phyloP scores from a whole-genome alignment of 2,888 invertebrate species.

The Mythimna ferrago region DNA sequence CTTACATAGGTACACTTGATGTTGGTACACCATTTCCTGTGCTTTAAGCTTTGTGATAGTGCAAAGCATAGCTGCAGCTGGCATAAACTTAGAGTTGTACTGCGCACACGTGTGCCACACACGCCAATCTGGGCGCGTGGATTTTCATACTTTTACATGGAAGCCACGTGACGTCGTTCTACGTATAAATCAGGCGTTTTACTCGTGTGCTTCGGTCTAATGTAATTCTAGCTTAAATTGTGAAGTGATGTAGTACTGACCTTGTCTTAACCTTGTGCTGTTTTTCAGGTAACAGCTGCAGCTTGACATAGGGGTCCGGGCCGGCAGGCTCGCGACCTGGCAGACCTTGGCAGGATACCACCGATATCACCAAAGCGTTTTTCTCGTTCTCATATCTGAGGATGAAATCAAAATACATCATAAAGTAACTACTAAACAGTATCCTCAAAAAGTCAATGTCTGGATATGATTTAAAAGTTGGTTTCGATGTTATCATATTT shows the following conservation, averaged over 20 bases:
- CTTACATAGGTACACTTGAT: too few relatives aligned
- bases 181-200: too few relatives aligned
- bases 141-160: too few relatives aligned
- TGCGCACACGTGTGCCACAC: too few relatives aligned
- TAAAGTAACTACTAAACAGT: not conserved
- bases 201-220: too few relatives aligned
- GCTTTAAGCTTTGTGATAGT: not conserved
- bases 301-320: conserved; percentile 99
- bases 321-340: conserved; percentile 96
- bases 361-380: conserved; percentile 97
- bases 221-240: too few relatives aligned
- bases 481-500: too few relatives aligned
- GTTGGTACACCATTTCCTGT: too few relatives aligned
- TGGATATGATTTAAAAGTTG: not conserved
- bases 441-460: not conserved
- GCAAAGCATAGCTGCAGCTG: not conserved
- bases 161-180: too few relatives aligned
- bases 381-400: conserved; percentile 96
- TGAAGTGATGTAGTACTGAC: conserved; percentile 69
- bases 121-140: too few relatives aligned
- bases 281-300: conserved; percentile 99
- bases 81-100: not conserved
- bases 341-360: conserved; percentile 96
- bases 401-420: not conserved
- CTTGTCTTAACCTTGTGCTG: conserved; percentile 99